These are phyloP conservation scores for Xiphorhynchus erythropygius DNA, from an alignment of 2,797 vertebrate genomes.

Conservation along the genomic window DNA sequence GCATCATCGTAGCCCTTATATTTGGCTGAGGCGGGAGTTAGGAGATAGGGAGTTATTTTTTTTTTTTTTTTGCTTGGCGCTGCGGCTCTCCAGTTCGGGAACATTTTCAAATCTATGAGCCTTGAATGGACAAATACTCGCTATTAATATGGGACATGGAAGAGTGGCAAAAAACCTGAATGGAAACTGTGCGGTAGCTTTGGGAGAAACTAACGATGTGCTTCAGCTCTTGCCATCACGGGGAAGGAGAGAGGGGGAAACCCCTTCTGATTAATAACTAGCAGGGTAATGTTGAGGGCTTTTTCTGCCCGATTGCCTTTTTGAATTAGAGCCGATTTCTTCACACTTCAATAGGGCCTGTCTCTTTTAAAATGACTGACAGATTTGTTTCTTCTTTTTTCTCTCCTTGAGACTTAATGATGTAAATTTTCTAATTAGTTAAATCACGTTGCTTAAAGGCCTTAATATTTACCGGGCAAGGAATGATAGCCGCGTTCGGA, in stretches of 20 bases:
- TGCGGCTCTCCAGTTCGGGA: constrained; percentile 48
- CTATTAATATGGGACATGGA: constrained; percentile 73
- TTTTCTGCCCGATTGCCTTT: constrained; percentile 87
- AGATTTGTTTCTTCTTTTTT: constrained; percentile 79
- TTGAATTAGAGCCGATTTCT: constrained; percentile 88
- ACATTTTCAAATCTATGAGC: constrained; percentile 72
- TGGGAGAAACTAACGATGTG: constrained; percentile 66
- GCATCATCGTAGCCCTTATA: not conserved
- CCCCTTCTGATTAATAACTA: constrained; percentile 86
- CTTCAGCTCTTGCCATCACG: constrained; percentile 64
- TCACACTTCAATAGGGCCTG: constrained; percentile 90
- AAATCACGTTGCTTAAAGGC: constrained; percentile 87
- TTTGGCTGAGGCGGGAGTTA: not conserved
- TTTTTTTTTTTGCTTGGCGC: not conserved
- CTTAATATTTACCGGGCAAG: constrained; percentile 79
- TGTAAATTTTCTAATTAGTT: constrained; percentile 90
- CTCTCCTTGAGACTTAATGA: constrained; percentile 86
- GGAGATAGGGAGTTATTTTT: not conserved
- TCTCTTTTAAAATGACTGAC: constrained; percentile 92
- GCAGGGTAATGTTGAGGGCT: constrained; percentile 85
- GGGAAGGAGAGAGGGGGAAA: constrained; percentile 61
- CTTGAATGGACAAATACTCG: constrained; percentile 73
- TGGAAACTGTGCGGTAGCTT: constrained; percentile 66
- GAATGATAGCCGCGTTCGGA: constrained; percentile 69
- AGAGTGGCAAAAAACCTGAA: constrained; percentile 76